Conservation (phyloP, 2,113 vertebrate species). For the Lamprotornis superbus region DNA sequence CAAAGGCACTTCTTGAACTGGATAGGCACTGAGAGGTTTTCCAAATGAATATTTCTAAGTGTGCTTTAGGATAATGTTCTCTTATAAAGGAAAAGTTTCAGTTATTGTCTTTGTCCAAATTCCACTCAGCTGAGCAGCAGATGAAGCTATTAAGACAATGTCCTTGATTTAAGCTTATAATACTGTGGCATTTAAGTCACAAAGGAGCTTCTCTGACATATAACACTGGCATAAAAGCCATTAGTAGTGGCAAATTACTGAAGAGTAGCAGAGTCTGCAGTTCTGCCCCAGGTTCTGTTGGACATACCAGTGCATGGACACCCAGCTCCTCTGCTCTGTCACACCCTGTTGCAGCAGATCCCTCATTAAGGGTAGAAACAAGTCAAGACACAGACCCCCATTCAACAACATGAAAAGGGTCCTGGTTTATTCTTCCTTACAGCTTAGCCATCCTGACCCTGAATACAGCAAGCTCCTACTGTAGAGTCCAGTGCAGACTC, state of each 20-base stretch:
- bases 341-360: no score
- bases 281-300: neutral
- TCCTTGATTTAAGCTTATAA: neutral
- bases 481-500: no score
- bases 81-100: neutral
- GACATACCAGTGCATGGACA: accelerated
- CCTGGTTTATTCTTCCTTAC: no score
- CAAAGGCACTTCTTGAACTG: neutral
- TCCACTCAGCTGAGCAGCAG: neutral
- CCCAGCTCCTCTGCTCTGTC: neutral
- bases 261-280: neutral
- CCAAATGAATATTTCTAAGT: neutral
- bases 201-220: neutral
- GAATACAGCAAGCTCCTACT: no score
- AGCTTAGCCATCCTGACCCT: no score
- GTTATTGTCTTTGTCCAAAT: neutral
- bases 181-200: neutral
- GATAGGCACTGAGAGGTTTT: neutral
- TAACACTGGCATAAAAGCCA: neutral
- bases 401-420: no score
- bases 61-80: neutral
- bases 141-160: neutral
- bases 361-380: no score
- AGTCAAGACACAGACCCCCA: no score
- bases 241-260: neutral